These are phyloP conservation scores for Hydropsyche betteni DNA, from an alignment of 2,888 invertebrate genomes.

Conservation along the genomic window DNA sequence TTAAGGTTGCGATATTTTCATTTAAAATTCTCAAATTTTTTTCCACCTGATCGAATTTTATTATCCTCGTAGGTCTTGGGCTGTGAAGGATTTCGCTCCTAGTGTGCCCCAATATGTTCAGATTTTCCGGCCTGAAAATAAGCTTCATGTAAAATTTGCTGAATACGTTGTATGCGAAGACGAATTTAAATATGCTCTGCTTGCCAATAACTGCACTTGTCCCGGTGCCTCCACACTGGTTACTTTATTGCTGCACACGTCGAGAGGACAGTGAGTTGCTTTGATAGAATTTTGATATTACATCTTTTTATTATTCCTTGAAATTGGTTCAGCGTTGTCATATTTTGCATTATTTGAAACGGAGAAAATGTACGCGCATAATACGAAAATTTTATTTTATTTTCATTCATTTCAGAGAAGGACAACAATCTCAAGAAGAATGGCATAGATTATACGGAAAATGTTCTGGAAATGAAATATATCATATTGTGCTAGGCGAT, in stretches of 20 bases:
- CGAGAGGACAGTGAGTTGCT: constrained; percentile 92
- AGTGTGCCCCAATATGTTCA: constrained; percentile 97
- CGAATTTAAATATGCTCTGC: constrained; percentile 96
- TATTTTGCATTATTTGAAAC: too few relatives aligned
- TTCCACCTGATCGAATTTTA: constrained; percentile 24
- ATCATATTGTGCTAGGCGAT: constrained; percentile 94
- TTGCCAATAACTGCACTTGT: constrained; percentile 98
- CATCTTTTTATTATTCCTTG: too few relatives aligned
- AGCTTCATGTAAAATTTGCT: constrained; percentile 98
- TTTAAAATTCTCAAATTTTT: constrained; percentile 4
- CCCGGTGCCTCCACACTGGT: constrained; percentile 97
- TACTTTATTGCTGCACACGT: constrained; percentile 94
- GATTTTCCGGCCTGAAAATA: constrained; percentile 98
- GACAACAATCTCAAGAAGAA: constrained; percentile 93
- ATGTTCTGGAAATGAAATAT: constrained; percentile 99
- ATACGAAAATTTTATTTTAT: neutral
- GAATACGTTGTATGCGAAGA: constrained; percentile 99
- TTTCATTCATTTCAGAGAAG: constrained; percentile 74
- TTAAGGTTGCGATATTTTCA: constrained; percentile 59
- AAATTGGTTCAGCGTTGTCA: too few relatives aligned
- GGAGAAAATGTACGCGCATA: too few relatives aligned
- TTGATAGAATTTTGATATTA: too few relatives aligned
- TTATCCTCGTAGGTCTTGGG: constrained; percentile 81
- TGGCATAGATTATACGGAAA: constrained; percentile 99
- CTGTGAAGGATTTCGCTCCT: constrained; percentile 97